Base-by-base conservation (phyloP, 2,888 invertebrate genomes). In the Xestia c-nigrum region DNA sequence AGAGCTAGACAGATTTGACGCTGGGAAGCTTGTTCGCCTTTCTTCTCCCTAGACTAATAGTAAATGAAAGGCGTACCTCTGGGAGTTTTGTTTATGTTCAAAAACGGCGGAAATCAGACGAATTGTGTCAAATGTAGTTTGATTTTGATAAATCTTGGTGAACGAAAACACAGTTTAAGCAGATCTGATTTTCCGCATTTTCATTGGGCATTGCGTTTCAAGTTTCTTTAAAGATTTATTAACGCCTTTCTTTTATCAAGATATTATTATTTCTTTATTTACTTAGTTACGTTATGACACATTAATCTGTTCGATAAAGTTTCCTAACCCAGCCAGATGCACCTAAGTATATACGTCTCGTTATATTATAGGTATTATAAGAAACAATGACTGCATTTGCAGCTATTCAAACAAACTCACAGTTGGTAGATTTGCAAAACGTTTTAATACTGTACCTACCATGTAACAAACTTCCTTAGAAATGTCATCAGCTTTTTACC, bases 381-480 rank as follows among this genome's bases (percentile, higher is more conserved):
- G n/a, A 24, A 43, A 78, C n/a, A 78, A 78, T 65, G 31, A 19
- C 68, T 50, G 31, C 79, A 50, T 43, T 40, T 68, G 43, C 59
- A 79, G 69, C 59, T 76, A 79, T 38, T 43, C 50, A 76, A 79
- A 61, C 50, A 78, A 40, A 50, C 59, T 46, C n/a, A 79, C 43
- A 52, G 43, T 14, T 61, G 31, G 24, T 76, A 38, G 24, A n/a
- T 55, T 55, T 12, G n/a, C 55, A n/a, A n/a, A 55, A n/a, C n/a
- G 4, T n/a, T 4, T 55, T n/a, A 2, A 19, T 19, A 5, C 19
- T 40, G 40, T 40, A 9, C 9, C 19, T 50, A 50, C 7, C 19
- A 19, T n/a, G n/a, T n/a, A n/a, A n/a, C n/a, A n/a, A n/a, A n/a
- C n/a, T n/a, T n/a, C n/a, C n/a, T n/a, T n/a, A n/a, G n/a, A n/a